Conservation (phyloP, 2,888 invertebrate species). For the Perdita meconis region DNA sequence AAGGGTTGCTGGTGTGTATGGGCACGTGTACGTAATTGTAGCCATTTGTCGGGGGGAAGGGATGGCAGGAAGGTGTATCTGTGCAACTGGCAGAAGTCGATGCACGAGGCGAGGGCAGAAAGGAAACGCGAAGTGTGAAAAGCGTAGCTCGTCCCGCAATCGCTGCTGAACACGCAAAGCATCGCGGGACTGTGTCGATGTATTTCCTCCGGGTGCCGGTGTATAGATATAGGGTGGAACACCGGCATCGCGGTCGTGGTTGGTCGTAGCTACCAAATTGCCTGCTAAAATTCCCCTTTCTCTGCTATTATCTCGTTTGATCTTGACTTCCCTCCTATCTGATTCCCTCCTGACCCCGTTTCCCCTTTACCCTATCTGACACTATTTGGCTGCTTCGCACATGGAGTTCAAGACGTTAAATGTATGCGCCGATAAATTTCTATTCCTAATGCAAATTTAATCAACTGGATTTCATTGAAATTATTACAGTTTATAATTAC, state of each 20-base stretch:
- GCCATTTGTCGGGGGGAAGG: slow-evolving; percentile 78
- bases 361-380: neutral
- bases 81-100: slow-evolving; percentile 54
- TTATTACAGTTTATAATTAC: neutral
- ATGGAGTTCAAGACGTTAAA: neutral
- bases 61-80: slow-evolving; percentile 37
- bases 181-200: slow-evolving; percentile 80
- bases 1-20: slow-evolving; percentile 69
- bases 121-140: slow-evolving; percentile 56
- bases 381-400: slow-evolving; percentile 10
- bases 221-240: slow-evolving; percentile 41
- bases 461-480: neutral
- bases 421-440: slow-evolving; percentile 2
- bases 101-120: slow-evolving; percentile 38
- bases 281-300: slow-evolving; percentile 63
- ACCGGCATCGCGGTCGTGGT: slow-evolving; percentile 13
- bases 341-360: neutral
- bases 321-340: slow-evolving; percentile 36
- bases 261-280: slow-evolving; percentile 67
- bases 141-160: slow-evolving; percentile 73
- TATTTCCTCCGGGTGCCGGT: slow-evolving; percentile 76
- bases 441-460: neutral
- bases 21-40: slow-evolving; percentile 80
- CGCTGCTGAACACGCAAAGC: slow-evolving; percentile 77
- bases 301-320: slow-evolving; percentile 34